Conservation (phyloP, 2,888 invertebrate species). For the Crossocerus cetratus region DNA sequence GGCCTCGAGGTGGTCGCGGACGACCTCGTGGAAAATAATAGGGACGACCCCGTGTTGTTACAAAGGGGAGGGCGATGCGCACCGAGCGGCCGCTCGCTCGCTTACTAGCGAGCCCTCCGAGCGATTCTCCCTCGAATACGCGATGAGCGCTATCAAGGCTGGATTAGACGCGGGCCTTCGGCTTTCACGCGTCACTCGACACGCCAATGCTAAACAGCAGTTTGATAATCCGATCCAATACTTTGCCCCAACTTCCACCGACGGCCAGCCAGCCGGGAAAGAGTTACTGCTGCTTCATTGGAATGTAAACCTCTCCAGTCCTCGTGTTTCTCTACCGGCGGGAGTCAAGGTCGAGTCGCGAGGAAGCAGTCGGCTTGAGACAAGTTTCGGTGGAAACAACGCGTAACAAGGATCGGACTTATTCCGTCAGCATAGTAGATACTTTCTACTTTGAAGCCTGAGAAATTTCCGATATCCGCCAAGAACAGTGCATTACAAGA, state of each 20-base stretch:
- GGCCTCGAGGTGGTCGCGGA: constrained; percentile 53
- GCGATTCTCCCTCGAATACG: constrained; percentile 49
- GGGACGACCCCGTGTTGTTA: constrained; percentile 39
- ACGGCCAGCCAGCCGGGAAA: constrained; percentile 3
- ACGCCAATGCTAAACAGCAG: constrained; percentile 36
- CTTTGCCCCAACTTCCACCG: background rate
- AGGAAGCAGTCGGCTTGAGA: too few species aligned
- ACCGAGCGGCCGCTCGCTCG: constrained; percentile 33
- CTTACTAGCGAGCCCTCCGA: constrained; percentile 28
- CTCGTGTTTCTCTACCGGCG: too few species aligned
- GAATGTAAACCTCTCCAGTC: too few species aligned
- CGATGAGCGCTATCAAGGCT: constrained; percentile 37
- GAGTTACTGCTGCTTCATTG: background rate
- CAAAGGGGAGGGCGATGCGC: constrained; percentile 5
- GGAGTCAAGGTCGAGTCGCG: too few species aligned
- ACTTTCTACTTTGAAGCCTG: too few species aligned
- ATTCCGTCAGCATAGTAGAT: too few species aligned
- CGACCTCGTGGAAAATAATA: constrained; percentile 61
- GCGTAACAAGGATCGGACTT: too few species aligned
- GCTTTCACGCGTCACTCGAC: constrained; percentile 44
- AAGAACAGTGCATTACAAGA: too few species aligned
- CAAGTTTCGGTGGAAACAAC: too few species aligned
- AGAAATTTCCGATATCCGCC: too few species aligned
- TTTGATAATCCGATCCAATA: constrained; percentile 38
- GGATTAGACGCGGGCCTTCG: constrained; percentile 27